A percentile compares a stretch with the other conserved stretches of the same genome.
phyloP scores from a whole-genome alignment of 1,140 invertebrate species.

The Drosophila tani region DNA sequence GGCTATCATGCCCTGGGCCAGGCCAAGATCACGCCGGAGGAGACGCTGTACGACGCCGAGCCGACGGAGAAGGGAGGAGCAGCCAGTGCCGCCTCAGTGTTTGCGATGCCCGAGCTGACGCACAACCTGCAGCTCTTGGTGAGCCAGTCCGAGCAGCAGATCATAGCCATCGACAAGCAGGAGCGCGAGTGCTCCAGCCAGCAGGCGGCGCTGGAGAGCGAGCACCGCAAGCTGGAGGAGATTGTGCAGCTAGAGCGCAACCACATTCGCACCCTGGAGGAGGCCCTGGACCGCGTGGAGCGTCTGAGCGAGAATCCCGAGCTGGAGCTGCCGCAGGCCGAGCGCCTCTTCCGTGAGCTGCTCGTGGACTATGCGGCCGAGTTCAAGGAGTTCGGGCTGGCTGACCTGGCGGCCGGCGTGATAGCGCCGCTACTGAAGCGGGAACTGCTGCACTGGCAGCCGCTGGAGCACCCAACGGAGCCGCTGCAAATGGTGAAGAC shows the following conservation, averaged over 20 bases:
- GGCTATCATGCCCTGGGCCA: conserved; percentile 95
- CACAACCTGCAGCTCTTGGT: conserved; percentile 97
- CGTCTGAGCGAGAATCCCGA: conserved; percentile 87
- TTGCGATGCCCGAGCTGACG: conserved; percentile 93
- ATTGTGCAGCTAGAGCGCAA: conserved; percentile 91
- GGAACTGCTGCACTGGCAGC: conserved; percentile 90
- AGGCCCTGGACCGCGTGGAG: conserved; percentile 90
- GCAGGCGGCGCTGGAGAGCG: conserved; percentile 91
- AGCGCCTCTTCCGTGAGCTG: conserved; percentile 90
- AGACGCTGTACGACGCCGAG: conserved; percentile 87
- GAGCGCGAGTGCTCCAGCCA: conserved; percentile 91
- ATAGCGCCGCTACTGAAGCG: conserved; percentile 89
- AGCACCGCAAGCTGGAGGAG: conserved; percentile 90
- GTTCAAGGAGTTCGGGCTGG: conserved; percentile 88
- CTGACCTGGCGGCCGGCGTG: conserved; percentile 88
- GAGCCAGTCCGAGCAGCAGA: conserved; percentile 97
- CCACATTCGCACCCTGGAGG: conserved; percentile 90
- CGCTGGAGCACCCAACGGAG: conserved; percentile 88
- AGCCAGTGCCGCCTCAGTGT: conserved; percentile 84
- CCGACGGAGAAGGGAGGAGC: conserved; percentile 86
- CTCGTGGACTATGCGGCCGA: conserved; percentile 86
- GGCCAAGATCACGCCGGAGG: conserved; percentile 87
- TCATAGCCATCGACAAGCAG: conserved; percentile 94
- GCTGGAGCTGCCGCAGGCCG: conserved; percentile 90
- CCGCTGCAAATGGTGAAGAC: conserved; percentile 89